phyloP scores from a whole-genome alignment of 1,140 invertebrate species.

The Atta texana region DNA sequence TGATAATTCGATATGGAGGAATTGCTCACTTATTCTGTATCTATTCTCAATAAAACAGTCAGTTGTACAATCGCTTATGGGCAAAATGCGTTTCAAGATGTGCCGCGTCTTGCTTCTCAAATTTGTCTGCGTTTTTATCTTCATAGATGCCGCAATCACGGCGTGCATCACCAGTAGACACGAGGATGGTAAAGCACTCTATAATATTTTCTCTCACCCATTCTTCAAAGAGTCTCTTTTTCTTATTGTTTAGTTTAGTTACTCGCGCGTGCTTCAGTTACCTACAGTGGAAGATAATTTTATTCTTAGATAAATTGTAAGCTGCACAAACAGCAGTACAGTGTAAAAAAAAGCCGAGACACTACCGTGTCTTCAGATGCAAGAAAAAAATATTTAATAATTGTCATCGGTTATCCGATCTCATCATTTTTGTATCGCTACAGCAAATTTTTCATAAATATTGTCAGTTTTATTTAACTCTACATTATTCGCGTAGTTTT shows the following conservation, averaged over 20 bases:
- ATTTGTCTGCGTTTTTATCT: slow-evolving; percentile 61
- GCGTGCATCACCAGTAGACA: slow-evolving; percentile 72
- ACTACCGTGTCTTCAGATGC: too few species aligned
- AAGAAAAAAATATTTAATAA: background rate
- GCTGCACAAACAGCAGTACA: too few species aligned
- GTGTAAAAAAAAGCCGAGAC: too few species aligned
- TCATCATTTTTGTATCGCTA: background rate
- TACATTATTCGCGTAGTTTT: too few species aligned
- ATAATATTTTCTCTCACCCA: slow-evolving; percentile 6
- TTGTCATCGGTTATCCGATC: background rate
- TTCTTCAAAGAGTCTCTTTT: background rate
- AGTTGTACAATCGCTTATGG: slow-evolving; percentile 33
- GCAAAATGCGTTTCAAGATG: slow-evolving; percentile 56
- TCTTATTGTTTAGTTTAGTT: slow-evolving; percentile 7
- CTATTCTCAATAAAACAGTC: slow-evolving; percentile 17
- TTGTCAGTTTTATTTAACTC: background rate
- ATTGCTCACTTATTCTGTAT: background rate
- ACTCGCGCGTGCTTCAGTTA: background rate
- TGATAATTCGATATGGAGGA: slow-evolving; percentile 56
- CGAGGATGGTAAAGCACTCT: slow-evolving; percentile 69
- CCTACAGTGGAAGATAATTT: background rate
- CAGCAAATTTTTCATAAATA: background rate
- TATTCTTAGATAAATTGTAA: background rate
- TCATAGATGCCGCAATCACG: slow-evolving; percentile 38
- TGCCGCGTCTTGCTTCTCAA: slow-evolving; percentile 44